Evolutionary conservation across 1,140 invertebrate genomes (phyloP), one percentile per base, ranked within the genome.

Genomic region (Himalopsyche phryganea): DNA sequence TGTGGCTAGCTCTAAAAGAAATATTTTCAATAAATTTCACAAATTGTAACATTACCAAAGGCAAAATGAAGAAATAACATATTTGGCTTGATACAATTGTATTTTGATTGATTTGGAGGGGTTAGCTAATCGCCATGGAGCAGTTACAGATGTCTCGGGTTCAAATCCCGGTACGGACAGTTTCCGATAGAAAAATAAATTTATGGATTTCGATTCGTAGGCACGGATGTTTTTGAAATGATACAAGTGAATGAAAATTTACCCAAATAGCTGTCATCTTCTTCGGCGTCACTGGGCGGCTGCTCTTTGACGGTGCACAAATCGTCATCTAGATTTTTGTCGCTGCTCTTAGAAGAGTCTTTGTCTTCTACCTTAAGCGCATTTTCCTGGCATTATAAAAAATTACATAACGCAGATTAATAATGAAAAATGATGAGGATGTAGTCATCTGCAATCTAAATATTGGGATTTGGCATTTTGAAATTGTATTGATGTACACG

Each of bases 1-100:
- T 0, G 76, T 71, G 0, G 77, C 76, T 66, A 78, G 65, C 56
- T 78, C 75, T 11, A 38, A 7, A 54, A 41, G 14, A 48, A 32
- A 6, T 6, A 48, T 13, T 45, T 44, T 17, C 7, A 14, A 9
- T 9, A 14, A 6, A 14, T 42, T 42, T 14, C 6, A 9, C 14
- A 42, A 11, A 53, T 23, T 14, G 35, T 44, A 53, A 20, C 13
- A 42, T 6, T 42, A 14, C 7, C 9, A 42, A 42, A 7, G 15
- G 9, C 15, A 14, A 42, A 42, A 7, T 14, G 9, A 42, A 42
- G 9, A 9, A 6, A 7, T 42, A 9, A 42, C 9, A 7, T 6
- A 14, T 6, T 7, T 42, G 9, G 14, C 15, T 35, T 35, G 6
- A 6, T n/a, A 7, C 33, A 6, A 7, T 7, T n/a, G n/a, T 35